Base-by-base conservation (phyloP, 1,140 invertebrate genomes). In the Aphelenchoides avenae region DNA sequence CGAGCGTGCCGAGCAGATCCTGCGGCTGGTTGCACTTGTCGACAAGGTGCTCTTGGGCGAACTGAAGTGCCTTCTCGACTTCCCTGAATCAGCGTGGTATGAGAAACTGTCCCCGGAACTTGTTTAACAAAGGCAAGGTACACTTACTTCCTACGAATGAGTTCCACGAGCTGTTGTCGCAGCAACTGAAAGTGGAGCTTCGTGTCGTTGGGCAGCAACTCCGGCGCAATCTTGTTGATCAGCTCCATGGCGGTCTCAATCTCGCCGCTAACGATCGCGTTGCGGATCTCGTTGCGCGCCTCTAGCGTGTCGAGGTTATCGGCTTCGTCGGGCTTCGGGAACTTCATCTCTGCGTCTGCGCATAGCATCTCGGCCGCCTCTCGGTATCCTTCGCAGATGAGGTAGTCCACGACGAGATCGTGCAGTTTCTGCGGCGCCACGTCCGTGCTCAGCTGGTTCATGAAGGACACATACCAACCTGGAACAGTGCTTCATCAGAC, bases 151-250 rank as follows among this genome's bases (percentile, higher is more conserved):
- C 66, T 59, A 31, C 71, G n/a, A 52, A 62, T 65, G 20, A 67
- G 31, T 56, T 67, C 70, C 37, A 66, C 52, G 4, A 53, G 11
- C 48, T 66, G 43, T 31, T 68, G 65, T 31, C 56, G 31, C 80
- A 93, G 90, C 58, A 97, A 81, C 78, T 95, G 90, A 77, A 97
- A 98, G 73, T 89, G 95, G 1, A 97, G 81, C 79, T 91, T 89
- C 79, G 89, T 83, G 74, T 97, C 89, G 79, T 90, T 91, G 75
- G 95, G 91, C 33, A 98, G 78, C 39, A 98, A 79, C 76, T 95
- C 89, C 7, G 93, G 92, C 79, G 95, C 90, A 29, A 94, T 79
- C 58, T 90, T 86, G 77, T 96, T 96, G 6, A 98, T 89, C 69
- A 96, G 83, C 37, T 86, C 83, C 7, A 91, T 93, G 0, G 92